Conservation (phyloP, 2,113 vertebrate species). For the Sinocyclocheilus maitianheensis region DNA sequence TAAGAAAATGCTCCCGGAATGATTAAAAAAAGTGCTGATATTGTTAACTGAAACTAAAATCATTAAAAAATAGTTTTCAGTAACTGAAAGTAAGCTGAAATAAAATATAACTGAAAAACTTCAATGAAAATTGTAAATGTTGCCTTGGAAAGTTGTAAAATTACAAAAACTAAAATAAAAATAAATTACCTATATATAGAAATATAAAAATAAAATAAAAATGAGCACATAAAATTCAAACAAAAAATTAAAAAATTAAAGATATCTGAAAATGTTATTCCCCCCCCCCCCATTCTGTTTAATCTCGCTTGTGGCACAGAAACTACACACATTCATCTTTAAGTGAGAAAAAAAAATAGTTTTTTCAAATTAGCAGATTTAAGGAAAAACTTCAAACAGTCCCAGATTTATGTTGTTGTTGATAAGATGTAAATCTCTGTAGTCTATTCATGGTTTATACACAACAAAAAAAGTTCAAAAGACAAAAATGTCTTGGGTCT, state of each 20-base stretch:
- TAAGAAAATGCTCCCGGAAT: background rate
- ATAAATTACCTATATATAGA: too few species aligned
- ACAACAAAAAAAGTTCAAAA: conserved; percentile 20
- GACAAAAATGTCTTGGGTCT: conserved; percentile 3
- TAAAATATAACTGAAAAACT: background rate
- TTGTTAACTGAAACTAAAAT: background rate
- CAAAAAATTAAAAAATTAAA: too few species aligned
- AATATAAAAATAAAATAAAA: too few species aligned
- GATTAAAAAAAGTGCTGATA: background rate
- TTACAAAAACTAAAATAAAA: too few species aligned
- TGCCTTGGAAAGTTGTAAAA: background rate
- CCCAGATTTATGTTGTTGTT: background rate
- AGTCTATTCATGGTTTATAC: background rate
- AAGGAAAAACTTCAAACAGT: background rate
- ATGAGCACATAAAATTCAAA: too few species aligned
- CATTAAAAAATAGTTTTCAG: background rate
- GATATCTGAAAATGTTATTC: too few species aligned
- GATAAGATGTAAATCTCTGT: background rate
- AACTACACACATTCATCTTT: background rate
- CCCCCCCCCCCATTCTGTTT: too few species aligned
- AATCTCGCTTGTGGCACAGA: background rate
- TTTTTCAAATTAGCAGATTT: background rate
- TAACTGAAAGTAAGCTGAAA: too few species aligned
- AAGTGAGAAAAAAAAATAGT: background rate
- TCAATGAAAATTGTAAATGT: background rate